Evolutionary conservation across 2,888 invertebrate genomes (phyloP), one percentile per base, ranked within the genome.

Genomic region (Pachycephus smyrnensis): DNA sequence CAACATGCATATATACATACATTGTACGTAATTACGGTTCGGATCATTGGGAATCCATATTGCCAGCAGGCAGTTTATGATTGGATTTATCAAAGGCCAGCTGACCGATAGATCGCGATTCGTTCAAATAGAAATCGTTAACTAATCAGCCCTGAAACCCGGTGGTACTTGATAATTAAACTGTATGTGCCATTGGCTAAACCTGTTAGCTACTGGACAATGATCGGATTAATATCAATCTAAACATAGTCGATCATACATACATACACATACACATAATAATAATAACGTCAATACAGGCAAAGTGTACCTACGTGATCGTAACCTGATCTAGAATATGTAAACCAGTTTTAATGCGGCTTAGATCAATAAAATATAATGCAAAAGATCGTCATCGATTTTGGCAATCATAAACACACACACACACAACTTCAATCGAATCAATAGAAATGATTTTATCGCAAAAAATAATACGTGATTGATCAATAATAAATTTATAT

Each of bases 141-240:
- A 82, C 75, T 76, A 78, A 80, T 79, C 80, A 74, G 71, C 71
- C 71, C 71, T 55, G 55, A 55, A 75, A 31, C 69, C 68, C 75
- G 76, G 75, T 71, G 69, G 74, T 77, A 73, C 69, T n/a, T 68
- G 80, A 81, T 83, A 80, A 82, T 83, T 83, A 82, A 83, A 82
- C 79, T 81, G 80, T 80, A 80, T 80, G 76, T 81, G 80, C 77
- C 80, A 80, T 79, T 77, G 55, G 82, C 79, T 80, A 82, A 83
- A 84, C 84, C 82, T 83, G 83, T 82, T 84, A 75, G 84, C 84
- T 84, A 84, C 84, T 73, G 84, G 77, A 75, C 75, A 71, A 71
- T 71, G 71, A 12, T 30, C 74, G 74, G 37, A 74, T 74, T 74
- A 74, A 36, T 74, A 35, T 74, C 37, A 36, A n/a, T 74, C 74